Base-by-base conservation (phyloP, 1,140 invertebrate genomes). In the Dreissena rostriformis region DNA sequence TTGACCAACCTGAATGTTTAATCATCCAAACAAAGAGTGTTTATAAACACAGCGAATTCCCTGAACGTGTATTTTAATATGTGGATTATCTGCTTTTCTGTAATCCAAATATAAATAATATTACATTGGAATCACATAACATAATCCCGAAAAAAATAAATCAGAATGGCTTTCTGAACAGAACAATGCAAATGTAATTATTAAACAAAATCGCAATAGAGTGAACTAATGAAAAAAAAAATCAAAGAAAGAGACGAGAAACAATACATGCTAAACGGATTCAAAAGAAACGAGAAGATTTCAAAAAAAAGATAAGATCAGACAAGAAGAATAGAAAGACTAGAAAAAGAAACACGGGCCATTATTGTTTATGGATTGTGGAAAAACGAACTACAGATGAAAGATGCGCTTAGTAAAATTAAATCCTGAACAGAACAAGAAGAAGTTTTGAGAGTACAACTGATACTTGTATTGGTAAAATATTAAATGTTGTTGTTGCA, bases 21-120 rank as follows among this genome's bases (percentile, higher is more conserved):
- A n/a, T 39, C 7, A 39, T 24, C 22, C 29, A 77, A 65, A 65
- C 61, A 19, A 15, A 8, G 10, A 78, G 76, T 78, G 65, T 68
- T 22, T 51, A 78, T 19, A 78, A 78, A 53, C 76, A 78, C 39
- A 78, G 68, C 51, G 53, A 78, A 53, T 78, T 68, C 53, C 63
- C 63, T 14, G 76, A 78, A 28, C 7, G 76, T 2, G 65, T 78
- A 28, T 78, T 78, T n/a, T 67, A 61, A 15, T 78, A 68, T 78
- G 55, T 76, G n/a, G 63, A 78, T 53, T n/a, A 78, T 51, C 66
- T 67, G 52, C 24, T 78, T 1, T 15, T 24, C 17, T 78, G 29
- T 52, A 78, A 78, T 52, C 76, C 76, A 24, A 67, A 78, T 78
- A 68, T 68, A 17, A 67, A 14, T 14, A 78, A 61, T n/a, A 19